Base-by-base conservation (phyloP, 2,888 invertebrate species). In the Tetheella fluctuosa region DNA sequence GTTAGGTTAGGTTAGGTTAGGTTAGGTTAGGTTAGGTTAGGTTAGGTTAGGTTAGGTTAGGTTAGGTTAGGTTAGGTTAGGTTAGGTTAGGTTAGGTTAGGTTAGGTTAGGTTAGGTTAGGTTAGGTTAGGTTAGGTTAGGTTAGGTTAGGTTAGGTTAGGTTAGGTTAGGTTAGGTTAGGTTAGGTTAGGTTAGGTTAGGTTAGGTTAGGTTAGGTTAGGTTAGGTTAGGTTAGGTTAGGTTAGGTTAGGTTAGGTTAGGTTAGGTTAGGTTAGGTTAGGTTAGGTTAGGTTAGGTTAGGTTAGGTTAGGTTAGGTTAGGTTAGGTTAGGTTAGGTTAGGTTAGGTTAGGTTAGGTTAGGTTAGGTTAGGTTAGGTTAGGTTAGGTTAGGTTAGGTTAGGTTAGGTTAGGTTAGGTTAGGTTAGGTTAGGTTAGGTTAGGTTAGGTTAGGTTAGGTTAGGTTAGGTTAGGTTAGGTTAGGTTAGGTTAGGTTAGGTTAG, bases 361-460 rank as follows among this genome's bases (percentile, higher is more conserved):
- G 61, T 62, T 64, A 61, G 60, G 64, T 62, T 62, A 60, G 60
- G 64, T 59, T 64, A 59, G 64, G 60, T 64, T 64, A 62, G 66
- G 62, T 63, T 64, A 63, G 66, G 64, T 64, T 65, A 67, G 64
- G 64, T 67, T 64, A 65, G 67, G 67, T 64, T 65, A 62, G 62
- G 65, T 25, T 25, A 25, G 25, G 25, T 25, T 25, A 25, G 25
- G 25, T 25, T 25, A 25, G 25, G 25, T 25, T 25, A 25, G 25
- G 25, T 25, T 25, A 25, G 25, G 25, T 25, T 25, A 25, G 25
- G 25, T 25, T 25, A 25, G 25, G 25, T 25, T 25, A 25, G 25
- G 25, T 25, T 25, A 25, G 25, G 25, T 25, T 25, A 25, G 25
- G 25, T 25, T 25, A 25, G 25, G 25, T 25, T 25, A 25, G 25